Base-by-base conservation (phyloP, 1,140 invertebrate genomes). In the Zaprionus tsacasi region DNA sequence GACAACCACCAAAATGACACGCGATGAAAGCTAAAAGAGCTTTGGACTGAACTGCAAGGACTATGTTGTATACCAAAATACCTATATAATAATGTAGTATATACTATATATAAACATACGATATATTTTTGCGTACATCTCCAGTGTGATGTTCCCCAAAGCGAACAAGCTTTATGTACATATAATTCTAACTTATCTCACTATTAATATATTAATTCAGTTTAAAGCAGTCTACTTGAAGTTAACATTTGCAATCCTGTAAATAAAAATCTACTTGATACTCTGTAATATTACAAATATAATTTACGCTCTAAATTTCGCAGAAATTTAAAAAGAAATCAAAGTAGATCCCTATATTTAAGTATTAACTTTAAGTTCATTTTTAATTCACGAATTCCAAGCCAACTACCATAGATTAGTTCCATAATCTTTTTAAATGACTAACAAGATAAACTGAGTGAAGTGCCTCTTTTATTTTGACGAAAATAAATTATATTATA, bases 101-200 rank as follows among this genome's bases (percentile, higher is more conserved):
- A 50, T 7, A 45, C 7, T 17, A 56, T 15, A 63, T 36, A 63
- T 30, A 58, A 52, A 30, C 33, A 17, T 21, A 8, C n/a, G n/a
- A n/a, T 21, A 21, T 59, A 48, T 68, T 45, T 11, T 58, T 11
- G 59, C 12, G 35, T 71, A 59, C 33, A 35, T 27, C 38, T 66
- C 63, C n/a, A 38, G 52, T 43, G 35, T 33, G 21, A 21, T 21
- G 21, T 21, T 21, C 2, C 21, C 60, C 67, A 45, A 45, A 40
- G 63, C 52, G 45, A 69, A 57, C 33, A 56, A 70, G 66, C 70
- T 79, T 79, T 72, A 79, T 72, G 77, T 76, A 76, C 43, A 76
- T 71, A 78, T 56, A 70, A 11, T 40, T 56, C 58, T 60, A 75
- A 70, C 25, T 36, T 76, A 65, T 50, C 27, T 36, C 36, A 10